Conservation (phyloP, 2,113 vertebrate genomes). For the Mesitornis unicolor region DNA sequence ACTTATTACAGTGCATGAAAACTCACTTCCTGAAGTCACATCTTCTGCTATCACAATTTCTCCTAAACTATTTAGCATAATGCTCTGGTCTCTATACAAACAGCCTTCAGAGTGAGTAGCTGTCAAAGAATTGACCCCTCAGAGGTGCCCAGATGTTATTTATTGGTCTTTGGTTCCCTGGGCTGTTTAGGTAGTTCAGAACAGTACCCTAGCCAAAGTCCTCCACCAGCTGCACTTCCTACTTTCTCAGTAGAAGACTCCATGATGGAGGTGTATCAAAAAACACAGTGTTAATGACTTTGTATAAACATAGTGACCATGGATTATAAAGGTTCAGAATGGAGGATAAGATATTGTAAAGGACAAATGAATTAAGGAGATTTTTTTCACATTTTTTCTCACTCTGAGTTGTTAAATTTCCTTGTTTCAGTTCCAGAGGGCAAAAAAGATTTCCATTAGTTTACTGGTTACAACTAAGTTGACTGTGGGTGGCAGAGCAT, state of each 20-base stretch:
- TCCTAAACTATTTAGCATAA: background rate
- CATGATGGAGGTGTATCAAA: background rate
- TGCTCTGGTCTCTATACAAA: background rate
- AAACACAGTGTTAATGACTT: background rate
- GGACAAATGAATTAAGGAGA: background rate
- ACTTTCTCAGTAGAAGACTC: background rate
- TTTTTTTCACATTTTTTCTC: background rate
- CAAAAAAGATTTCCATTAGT: background rate
- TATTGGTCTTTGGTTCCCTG: background rate
- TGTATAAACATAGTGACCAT: background rate
- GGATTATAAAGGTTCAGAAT: background rate
- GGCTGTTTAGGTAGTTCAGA: background rate
- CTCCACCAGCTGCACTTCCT: background rate
- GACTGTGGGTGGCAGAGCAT: too few relatives aligned
- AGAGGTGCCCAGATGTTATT: background rate
- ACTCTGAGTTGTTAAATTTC: background rate
- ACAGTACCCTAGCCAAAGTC: background rate
- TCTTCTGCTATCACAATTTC: background rate
- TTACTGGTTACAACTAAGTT: background rate
- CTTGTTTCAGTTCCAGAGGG: background rate
- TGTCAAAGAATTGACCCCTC: background rate
- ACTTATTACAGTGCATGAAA: background rate
- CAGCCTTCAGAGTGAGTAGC: rapidly evolving
- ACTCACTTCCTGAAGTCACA: background rate
- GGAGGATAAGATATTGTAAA: background rate